These are phyloP conservation scores for Diarsia mendica DNA, from an alignment of 2,888 invertebrate species.

Conservation along the genomic window DNA sequence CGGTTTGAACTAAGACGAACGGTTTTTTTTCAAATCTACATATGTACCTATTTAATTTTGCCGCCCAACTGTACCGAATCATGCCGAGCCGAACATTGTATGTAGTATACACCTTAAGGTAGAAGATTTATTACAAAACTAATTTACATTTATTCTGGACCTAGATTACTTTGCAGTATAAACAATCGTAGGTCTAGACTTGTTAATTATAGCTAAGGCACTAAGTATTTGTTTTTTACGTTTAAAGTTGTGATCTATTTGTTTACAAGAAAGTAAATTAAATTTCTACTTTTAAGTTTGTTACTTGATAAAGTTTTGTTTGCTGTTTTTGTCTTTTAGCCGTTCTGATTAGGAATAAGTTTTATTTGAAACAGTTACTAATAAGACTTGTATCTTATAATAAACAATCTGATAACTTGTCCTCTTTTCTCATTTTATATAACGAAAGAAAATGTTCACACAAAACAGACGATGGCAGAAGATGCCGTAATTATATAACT, in stretches of 20 bases:
- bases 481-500: background rate
- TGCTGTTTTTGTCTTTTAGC: constrained; percentile 1
- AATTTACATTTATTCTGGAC: constrained; percentile 33
- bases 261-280: constrained; percentile 37
- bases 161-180: constrained; percentile 23
- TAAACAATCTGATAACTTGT: no score
- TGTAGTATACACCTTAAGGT: background rate
- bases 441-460: background rate
- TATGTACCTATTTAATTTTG: background rate
- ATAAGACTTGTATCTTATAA: background rate
- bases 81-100: background rate
- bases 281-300: constrained; percentile 10
- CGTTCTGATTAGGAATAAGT: background rate
- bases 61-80: background rate
- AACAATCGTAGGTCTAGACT: constrained; percentile 52
- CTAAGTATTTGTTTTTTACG: background rate
- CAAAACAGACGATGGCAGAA: background rate
- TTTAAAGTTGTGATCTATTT: constrained; percentile 40
- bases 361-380: background rate
- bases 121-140: constrained; percentile 32
- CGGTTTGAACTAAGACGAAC: background rate
- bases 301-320: background rate
- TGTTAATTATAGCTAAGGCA: constrained; percentile 41
- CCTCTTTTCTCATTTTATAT: background rate
- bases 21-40: background rate